Percentiles rank a stretch among this genome's conserved stretches.
phyloP scores from a whole-genome alignment of 2,888 invertebrate species.

The Crocallis elinguaria region DNA sequence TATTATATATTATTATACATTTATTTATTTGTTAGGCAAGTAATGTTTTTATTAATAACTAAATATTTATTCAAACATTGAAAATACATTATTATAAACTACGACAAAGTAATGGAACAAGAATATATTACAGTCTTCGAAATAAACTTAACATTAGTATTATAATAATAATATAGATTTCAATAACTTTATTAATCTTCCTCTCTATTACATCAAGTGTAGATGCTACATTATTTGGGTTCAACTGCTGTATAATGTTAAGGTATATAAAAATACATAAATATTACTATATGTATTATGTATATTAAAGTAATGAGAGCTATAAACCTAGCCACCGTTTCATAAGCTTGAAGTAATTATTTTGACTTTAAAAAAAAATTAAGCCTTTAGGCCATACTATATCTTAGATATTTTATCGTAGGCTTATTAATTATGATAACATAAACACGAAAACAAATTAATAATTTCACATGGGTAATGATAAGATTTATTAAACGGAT shows the following conservation, averaged over 20 bases:
- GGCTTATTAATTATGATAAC: conserved; percentile 5
- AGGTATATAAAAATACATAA: not conserved
- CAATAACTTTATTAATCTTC: not conserved
- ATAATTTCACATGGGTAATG: not conserved
- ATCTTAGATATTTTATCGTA: conserved; percentile 1
- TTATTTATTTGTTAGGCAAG: conserved; percentile 28
- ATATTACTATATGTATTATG: not conserved
- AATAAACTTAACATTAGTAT: not conserved
- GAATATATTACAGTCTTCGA: conserved; percentile 20
- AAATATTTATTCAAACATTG: not conserved
- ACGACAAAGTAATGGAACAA: not conserved
- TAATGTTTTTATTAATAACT: not conserved
- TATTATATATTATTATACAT: conserved; percentile 2
- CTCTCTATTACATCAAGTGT: too few species aligned
- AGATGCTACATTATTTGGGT: not conserved
- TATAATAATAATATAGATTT: not conserved
- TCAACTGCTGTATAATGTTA: conserved; percentile 2
- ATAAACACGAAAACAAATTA: not conserved
- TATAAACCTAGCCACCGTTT: conserved; percentile 7
- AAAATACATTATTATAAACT: not conserved
- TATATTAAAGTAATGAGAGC: conserved; percentile 9
- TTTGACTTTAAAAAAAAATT: not conserved
- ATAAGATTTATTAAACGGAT: conserved; percentile 2
- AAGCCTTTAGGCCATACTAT: conserved; percentile 8
- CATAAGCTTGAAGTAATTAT: not conserved